Percentiles rank a stretch among this genome's conserved stretches.
Evolutionary conservation across 2,888 invertebrate genomes (phyloP).

Genomic region (Peribatodes rhomboidaria): DNA sequence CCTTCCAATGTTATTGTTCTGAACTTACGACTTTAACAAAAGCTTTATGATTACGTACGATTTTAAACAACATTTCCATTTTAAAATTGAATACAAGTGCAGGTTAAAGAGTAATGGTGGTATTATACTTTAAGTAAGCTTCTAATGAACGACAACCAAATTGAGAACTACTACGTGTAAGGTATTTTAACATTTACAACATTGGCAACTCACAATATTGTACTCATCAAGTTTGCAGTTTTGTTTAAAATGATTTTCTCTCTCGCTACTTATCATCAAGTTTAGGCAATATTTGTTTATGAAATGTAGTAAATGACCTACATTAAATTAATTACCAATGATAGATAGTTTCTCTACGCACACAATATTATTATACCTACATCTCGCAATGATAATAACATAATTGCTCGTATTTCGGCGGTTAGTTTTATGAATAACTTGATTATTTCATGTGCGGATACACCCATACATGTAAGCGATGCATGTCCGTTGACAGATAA

Average conservation of each 20-base stretch:
- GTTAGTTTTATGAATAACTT: constrained; percentile 74
- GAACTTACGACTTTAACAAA: constrained; percentile 53
- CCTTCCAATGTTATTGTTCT: constrained; percentile 55
- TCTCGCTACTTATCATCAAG: constrained; percentile 40
- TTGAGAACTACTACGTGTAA: not conserved
- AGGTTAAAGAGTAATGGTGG: constrained; percentile 1
- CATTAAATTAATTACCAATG: constrained; percentile 47
- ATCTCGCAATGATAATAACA: constrained; percentile 29
- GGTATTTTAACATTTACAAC: not conserved
- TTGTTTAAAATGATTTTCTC: constrained; percentile 20
- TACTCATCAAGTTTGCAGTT: not conserved
- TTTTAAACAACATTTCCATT: constrained; percentile 35
- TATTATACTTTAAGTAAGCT: not conserved
- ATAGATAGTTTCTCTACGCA: constrained; percentile 41
- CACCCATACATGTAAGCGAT: constrained; percentile 66
- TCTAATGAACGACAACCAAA: not conserved
- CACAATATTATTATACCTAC: constrained; percentile 32
- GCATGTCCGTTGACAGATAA: constrained; percentile 85
- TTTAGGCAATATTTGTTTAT: constrained; percentile 39
- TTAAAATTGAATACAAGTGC: constrained; percentile 7
- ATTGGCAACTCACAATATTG: not conserved
- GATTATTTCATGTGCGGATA: constrained; percentile 72
- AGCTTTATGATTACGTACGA: constrained; percentile 49
- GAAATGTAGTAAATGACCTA: constrained; percentile 42
- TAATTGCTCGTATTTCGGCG: constrained; percentile 54